Base-by-base conservation (phyloP, 2,888 invertebrate genomes). In the Drosophila barbarae region DNA sequence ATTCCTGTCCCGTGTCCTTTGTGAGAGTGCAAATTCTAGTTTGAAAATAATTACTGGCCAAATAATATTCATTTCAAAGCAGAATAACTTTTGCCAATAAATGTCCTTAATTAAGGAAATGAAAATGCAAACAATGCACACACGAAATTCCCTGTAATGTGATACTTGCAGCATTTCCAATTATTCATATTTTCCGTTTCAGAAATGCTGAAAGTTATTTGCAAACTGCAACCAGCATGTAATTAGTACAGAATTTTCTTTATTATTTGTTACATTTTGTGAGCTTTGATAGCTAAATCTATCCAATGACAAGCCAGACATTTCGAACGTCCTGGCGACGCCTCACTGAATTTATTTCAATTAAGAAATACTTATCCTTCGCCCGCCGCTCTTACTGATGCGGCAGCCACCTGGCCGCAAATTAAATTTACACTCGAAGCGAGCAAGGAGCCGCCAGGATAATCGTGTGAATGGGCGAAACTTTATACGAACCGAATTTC, bases 351-450 rank as follows among this genome's bases (percentile, higher is more conserved):
- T 38, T 18, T 18, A 18, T 18, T 38, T 9, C 38, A 38, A 38
- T 38, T 38, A 38, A 18, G 10, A 1, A 49, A 38, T 30, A n/a
- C 13, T 42, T 13, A 15, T 21, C 18, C n/a, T 12, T 36, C 71
- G 60, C 58, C 66, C 4, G 32, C 32, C 32, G 32, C 32, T 4
- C 32, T 1, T 35, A n/a, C 35, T n/a, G 7, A n/a, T n/a, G 35
- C n/a, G 35, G 35, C 35, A n/a, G 35, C 35, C 15, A 38, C 18
- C 38, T 68, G 71, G 52, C 58, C 50, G 41, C 70, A 72, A 74
- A 68, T 70, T 71, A 41, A 58, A 77, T 67, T 80, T 71, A 32
- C 64, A 54, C 54, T 63, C 15, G 34, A 39, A 41, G 47, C 38
- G 21, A 39, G 13, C 55, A 44, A n/a, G 13, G 23, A 54, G 7